phyloP scores from a whole-genome alignment of 2,797 vertebrate species.

The Harpagifer antarcticus region DNA sequence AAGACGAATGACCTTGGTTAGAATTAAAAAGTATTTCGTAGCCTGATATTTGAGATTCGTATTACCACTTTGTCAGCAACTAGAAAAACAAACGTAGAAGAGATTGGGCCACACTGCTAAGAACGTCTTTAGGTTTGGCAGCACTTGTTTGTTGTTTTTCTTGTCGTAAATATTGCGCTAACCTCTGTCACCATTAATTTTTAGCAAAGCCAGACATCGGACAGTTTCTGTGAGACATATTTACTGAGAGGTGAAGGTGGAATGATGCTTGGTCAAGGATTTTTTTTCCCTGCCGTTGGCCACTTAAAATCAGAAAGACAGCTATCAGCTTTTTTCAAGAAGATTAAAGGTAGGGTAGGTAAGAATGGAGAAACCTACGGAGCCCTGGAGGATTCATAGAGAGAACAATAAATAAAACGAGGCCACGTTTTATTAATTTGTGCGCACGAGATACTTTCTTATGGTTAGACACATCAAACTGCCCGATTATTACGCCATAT shows the following conservation, averaged over 20 bases:
- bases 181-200: constrained; percentile 27
- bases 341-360: too few relatives aligned
- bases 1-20: constrained; percentile 4
- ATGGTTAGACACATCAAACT: too few relatives aligned
- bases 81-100: constrained; percentile 6
- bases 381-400: too few relatives aligned
- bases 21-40: neutral
- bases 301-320: too few relatives aligned
- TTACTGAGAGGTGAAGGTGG: constrained; percentile 38
- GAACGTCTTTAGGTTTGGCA: constrained; percentile 42
- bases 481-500: too few relatives aligned
- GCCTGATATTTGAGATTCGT: constrained; percentile 2
- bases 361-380: too few relatives aligned
- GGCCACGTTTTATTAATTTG: too few relatives aligned
- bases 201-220: constrained; percentile 36
- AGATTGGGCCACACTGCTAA: neutral
- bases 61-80: neutral
- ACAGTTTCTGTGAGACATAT: constrained; percentile 34
- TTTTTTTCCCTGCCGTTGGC: constrained; percentile 18
- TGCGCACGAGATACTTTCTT: too few relatives aligned
- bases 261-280: constrained; percentile 32
- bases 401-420: too few relatives aligned
- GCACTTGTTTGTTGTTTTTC: constrained; percentile 24
- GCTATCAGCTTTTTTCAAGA: neutral
- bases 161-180: constrained; percentile 36